These are phyloP conservation scores for Bombycilla garrulus DNA, from an alignment of 2,113 vertebrate genomes.

Conservation along the genomic window DNA sequence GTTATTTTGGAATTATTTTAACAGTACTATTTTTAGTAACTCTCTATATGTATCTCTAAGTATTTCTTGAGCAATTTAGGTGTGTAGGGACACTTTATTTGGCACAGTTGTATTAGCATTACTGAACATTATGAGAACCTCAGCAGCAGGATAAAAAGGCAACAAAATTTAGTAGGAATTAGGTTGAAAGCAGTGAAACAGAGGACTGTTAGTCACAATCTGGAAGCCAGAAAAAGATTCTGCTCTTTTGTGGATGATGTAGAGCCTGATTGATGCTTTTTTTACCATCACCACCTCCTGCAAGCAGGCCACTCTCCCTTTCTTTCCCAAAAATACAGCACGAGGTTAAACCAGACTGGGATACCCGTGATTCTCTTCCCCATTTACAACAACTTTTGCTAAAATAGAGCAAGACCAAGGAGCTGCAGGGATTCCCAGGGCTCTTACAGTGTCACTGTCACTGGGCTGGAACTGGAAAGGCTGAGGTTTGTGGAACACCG, in stretches of 20 bases:
- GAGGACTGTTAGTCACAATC: background rate
- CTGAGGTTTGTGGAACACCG: conserved; percentile 90
- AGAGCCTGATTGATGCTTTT: background rate
- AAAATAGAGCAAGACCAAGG: background rate
- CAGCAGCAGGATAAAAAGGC: background rate
- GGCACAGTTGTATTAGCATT: background rate
- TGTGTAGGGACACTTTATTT: background rate
- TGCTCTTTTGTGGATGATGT: background rate
- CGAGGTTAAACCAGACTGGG: background rate
- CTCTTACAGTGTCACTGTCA: conserved; percentile 90
- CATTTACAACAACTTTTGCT: background rate
- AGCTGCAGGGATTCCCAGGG: background rate
- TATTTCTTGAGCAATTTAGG: background rate
- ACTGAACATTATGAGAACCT: background rate
- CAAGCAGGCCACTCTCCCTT: background rate
- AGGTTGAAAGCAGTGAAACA: background rate
- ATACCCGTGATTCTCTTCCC: background rate
- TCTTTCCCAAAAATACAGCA: background rate
- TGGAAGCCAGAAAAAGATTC: background rate
- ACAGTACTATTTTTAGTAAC: background rate
- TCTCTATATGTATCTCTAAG: rapidly evolving
- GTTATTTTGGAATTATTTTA: background rate
- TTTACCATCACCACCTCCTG: background rate
- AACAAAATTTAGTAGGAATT: background rate
- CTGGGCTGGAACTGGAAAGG: conserved; percentile 97